Conservation (phyloP, 2,888 invertebrate genomes). For the Polylopha cassiicola region DNA sequence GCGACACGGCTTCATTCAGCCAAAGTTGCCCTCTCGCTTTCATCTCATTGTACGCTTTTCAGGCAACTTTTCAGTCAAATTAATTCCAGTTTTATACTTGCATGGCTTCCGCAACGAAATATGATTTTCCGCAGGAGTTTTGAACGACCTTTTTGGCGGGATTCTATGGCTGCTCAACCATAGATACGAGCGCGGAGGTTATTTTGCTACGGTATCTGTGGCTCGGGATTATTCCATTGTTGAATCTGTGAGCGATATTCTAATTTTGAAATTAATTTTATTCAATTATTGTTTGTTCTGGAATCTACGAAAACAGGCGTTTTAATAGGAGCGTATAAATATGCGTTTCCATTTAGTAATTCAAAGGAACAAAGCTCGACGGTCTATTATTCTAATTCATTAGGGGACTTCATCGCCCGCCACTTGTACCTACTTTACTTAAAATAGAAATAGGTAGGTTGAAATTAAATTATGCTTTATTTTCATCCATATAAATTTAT, state of each 20-base stretch:
- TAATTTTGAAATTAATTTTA: not conserved
- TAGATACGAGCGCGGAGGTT: too few species aligned
- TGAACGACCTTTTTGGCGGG: conserved; percentile 26
- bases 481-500: too few species aligned
- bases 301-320: too few species aligned
- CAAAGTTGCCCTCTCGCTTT: conserved; percentile 63
- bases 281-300: too few species aligned
- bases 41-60: conserved; percentile 64
- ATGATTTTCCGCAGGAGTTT: conserved; percentile 57
- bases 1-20: conserved; percentile 62
- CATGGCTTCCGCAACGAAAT: conserved; percentile 64
- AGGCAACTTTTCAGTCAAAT: conserved; percentile 69
- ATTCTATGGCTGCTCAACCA: not conserved
- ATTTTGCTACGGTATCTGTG: conserved; percentile 28
- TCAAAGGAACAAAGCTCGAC: conserved; percentile 24
- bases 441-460: too few species aligned
- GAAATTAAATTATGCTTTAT: too few species aligned
- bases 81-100: conserved; percentile 64
- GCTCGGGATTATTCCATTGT: conserved; percentile 4
- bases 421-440: too few species aligned
- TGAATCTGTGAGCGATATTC: not conserved
- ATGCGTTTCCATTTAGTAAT: conserved; percentile 24
- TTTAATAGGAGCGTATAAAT: conserved; percentile 8
- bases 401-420: too few species aligned
- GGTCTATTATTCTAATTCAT: conserved; percentile 42